Evolutionary conservation across 2,797 vertebrate genomes (phyloP), one percentile per base, ranked within the genome.

Genomic region (Cryptoprocta ferox): DNA sequence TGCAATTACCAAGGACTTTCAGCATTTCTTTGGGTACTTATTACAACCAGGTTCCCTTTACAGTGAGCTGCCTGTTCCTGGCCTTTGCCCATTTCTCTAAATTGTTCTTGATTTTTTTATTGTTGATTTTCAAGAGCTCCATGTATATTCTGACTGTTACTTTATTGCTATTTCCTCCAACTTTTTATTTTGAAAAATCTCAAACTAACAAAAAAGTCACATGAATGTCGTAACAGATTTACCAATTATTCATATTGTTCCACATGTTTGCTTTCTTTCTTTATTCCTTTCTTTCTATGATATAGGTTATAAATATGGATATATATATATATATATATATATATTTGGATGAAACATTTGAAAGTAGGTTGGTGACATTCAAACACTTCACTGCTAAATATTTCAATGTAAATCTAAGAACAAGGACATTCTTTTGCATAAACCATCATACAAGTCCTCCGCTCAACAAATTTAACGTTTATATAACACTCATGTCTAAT

Each of bases 121-220:
- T 65, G 6, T 65, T 91, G 76, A 45, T 71, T 66, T 89, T 61
- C 50, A 53, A 80, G 53, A 73, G 30, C 73, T n/a, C 11, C 26
- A 53, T 76, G 37, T 53, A 32, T 53, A 65, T 66, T 84, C 48
- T 35, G 10, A 61, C 39, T 32, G 19, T 78, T 79, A 21, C 59
- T 45, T 94, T 75, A 35, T 37, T 92, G 59, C 28, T 45, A 4
- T 63, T 80, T 91, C 79, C 79, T 68, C 50, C 19, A 71, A 81
- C 5, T 18, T 89, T 68, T 59, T 79, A 59, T 80, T 94, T 81
- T 42, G 6, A 92, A 87, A 88, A 75, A 24, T 21, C 86, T 95
- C 76, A 94, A 86, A 85, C 19, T 12, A 59, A 80, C 18, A 73
- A 94, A 85, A 93, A 92, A 61, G 26, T 78, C 80, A 45, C 26